Base-by-base conservation (phyloP, 2,113 vertebrate species). In the Pelmatolapia mariae region DNA sequence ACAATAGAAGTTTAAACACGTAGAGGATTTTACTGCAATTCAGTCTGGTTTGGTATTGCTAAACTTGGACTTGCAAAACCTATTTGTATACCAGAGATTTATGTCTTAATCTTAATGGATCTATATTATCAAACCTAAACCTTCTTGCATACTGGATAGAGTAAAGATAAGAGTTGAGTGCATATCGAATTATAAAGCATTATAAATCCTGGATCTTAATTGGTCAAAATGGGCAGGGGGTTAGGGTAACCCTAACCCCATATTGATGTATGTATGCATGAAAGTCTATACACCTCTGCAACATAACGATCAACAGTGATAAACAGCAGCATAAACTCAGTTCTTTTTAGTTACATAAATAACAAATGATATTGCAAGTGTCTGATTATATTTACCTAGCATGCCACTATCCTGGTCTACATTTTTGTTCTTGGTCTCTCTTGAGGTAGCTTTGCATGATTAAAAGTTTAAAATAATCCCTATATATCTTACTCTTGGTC, bases 1-100 rank as follows among this genome's bases (percentile, higher is more conserved):
- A 86, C 84, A 90, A 73, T 57, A 13, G 24, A 83, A 10, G 40
- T 87, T 92, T 90, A 24, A 63, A 24, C 71, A 54, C 80, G 6
- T 29, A 22, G 56, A 47, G 6, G 24, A 76, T 76, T 76, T 47
- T 29, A 3, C 43, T 76, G 43, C 43, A 76, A 19, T 19, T 76
- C 40, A 76, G 4, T 76, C 43, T 31, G 40, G 16, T 31, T 50
- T 76, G 4, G 1, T 76, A 19, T 31, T 4, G 43, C 71, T 50
- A 50, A 50, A 19, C 5, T 7, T 50, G 43, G 15, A 12, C 71
- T 76, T 76, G 29, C 3, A 47, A 45, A 26, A 76, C 15, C 40
- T 47, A 8, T 50, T 76, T 76, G 8, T 29, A 45, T 45, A 26
- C 8, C 68, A 45, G 68, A 45, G 8, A 73, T 45, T 47, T 26